A percentile compares a stretch with the other conserved stretches of the same genome.
Evolutionary conservation across 2,888 invertebrate species (phyloP).

Genomic region (Lepidocyrtoides sp.): DNA sequence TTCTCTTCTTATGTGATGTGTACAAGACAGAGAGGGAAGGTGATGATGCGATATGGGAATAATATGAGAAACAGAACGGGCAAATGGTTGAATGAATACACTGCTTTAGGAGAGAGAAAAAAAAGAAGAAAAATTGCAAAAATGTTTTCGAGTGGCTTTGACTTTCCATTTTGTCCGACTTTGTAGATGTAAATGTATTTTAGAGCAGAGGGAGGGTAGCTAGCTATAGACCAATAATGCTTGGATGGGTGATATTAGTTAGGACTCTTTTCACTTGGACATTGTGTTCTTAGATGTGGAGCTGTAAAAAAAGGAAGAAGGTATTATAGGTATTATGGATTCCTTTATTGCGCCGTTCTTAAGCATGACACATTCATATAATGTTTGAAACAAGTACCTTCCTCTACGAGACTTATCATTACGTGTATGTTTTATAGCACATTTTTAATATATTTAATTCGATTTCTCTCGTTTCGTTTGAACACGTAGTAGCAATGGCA

Average conservation of each 20-base stretch:
- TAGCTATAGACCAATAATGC: too few relatives aligned
- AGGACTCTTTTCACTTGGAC: background rate
- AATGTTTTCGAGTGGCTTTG: conserved; percentile 23
- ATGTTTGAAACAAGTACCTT: conserved; percentile 8
- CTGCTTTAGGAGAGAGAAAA: background rate
- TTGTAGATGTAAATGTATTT: background rate
- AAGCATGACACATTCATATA: conserved; percentile 12
- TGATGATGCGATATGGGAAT: conserved; percentile 42
- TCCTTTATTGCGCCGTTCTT: background rate
- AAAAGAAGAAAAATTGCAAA: conserved; percentile 11
- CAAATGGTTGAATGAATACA: background rate
- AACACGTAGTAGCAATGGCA: background rate
- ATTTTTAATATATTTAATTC: background rate
- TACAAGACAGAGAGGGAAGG: background rate
- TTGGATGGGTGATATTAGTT: too few relatives aligned
- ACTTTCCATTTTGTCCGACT: background rate
- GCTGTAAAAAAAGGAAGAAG: background rate
- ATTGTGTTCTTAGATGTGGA: background rate
- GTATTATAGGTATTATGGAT: background rate
- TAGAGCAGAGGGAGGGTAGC: background rate
- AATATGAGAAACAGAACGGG: conserved; percentile 12
- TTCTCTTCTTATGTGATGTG: background rate
- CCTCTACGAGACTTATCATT: background rate
- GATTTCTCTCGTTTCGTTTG: background rate
- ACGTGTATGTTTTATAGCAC: background rate